A percentile compares a stretch with the other conserved stretches of the same genome.
Conservation (phyloP, 2,888 invertebrate species). For the Eudasyphora cyanicolor region DNA sequence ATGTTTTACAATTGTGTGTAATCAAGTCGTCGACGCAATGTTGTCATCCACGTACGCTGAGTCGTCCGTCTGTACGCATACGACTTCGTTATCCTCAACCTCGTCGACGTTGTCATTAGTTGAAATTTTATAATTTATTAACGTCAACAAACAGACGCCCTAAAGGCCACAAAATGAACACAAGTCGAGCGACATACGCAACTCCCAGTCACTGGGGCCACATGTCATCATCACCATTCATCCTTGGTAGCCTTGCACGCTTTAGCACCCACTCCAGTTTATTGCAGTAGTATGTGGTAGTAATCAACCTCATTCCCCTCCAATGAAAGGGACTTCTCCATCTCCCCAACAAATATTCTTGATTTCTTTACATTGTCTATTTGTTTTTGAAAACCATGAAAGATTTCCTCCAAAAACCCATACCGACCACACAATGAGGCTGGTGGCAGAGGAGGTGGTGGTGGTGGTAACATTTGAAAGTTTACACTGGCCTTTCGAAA, state of each 20-base stretch:
- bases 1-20: constrained; percentile 42
- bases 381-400: constrained; percentile 78
- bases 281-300: constrained; percentile 20
- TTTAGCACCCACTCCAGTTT: constrained; percentile 67
- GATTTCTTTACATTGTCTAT: constrained; percentile 68
- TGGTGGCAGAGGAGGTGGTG: neutral
- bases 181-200: constrained; percentile 19
- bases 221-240: constrained; percentile 59
- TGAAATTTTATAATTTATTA: constrained; percentile 78
- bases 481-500: constrained; percentile 21
- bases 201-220: constrained; percentile 28
- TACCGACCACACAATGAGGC: constrained; percentile 4
- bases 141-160: constrained; percentile 75
- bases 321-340: constrained; percentile 16
- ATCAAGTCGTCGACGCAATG: constrained; percentile 46
- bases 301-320: constrained; percentile 34
- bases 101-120: constrained; percentile 74
- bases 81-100: neutral
- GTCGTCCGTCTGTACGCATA: no score
- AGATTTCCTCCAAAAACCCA: constrained; percentile 70
- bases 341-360: constrained; percentile 41
- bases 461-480: neutral
- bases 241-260: constrained; percentile 55
- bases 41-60: neutral
- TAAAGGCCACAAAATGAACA: constrained; percentile 63